Base-by-base conservation (phyloP, 2,797 vertebrate genomes). In the Xyrichtys novacula region DNA sequence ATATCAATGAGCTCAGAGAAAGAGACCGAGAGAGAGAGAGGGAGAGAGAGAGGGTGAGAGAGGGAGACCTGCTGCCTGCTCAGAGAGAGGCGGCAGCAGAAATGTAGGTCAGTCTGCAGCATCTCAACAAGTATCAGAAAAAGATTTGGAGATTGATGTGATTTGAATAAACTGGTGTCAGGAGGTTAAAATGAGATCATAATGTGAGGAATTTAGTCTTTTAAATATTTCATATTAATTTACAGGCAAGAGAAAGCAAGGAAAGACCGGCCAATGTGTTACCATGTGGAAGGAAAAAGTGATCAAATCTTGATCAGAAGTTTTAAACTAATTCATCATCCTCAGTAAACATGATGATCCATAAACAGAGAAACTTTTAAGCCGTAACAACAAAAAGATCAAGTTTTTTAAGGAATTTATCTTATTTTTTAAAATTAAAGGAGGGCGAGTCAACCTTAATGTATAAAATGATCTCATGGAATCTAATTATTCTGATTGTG, bases 1-100 rank as follows among this genome's bases (percentile, higher is more conserved):
- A 90, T 91, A 91, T 90, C 89, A 91, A 90, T 89, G 89, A 90
- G 89, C 79, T 79, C 72, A 67, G 80, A 84, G 72, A 65, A 71
- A 71, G 76, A 79, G 73, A 47, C 29, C 4, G 69, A 52, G 71
- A 44, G 65, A 7, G 67, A 52, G 61, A 44, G 49, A 46, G 56
- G 32, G 50, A 47, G 54, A 40, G 43, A 20, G 52, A 42, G 46
- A 29, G 46, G n/a, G n/a, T n/a, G n/a, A 53, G 54, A 9, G 29
- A 32, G 49, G 32, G 56, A 60, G 48, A 62, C 47, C 43, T 54
- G 14, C 74, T 50, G 59, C 69, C 39, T n/a, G n/a, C n/a, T 56
- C 66, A 23, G 57, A 60, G 44, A 54, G 56, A 72, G 69, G 59
- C 61, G 26, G 25, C 3, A 12, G 66, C 74, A 64, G 34, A 53